Conservation (phyloP, 2,888 invertebrate genomes). For the Cerastoderma edule region DNA sequence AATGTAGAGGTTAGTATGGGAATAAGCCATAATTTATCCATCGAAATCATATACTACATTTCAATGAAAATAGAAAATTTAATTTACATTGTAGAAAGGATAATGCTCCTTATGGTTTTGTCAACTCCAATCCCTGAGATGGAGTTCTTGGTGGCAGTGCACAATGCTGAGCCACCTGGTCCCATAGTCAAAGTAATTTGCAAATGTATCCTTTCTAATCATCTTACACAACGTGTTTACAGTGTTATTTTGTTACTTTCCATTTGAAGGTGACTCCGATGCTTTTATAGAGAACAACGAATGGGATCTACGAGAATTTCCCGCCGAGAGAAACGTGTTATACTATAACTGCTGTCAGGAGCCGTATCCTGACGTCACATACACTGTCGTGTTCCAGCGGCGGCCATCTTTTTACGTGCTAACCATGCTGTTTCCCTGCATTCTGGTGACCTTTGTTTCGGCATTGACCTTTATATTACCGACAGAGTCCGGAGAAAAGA, state of each 20-base stretch:
- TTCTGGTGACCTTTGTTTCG: conserved; percentile 67
- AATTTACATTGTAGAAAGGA: too few relatives aligned
- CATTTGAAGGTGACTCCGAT: conserved; percentile 53
- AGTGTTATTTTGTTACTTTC: not conserved
- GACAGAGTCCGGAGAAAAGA: conserved; percentile 66
- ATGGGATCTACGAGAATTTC: conserved; percentile 52
- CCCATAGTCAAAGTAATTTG: too few relatives aligned
- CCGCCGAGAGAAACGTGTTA: conserved; percentile 44
- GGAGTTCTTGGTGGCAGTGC: too few relatives aligned
- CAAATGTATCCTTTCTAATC: too few relatives aligned
- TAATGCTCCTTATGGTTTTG: too few relatives aligned
- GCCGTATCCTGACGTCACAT: conserved; percentile 65
- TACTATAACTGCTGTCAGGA: conserved; percentile 63
- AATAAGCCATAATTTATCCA: too few relatives aligned
- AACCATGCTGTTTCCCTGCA: conserved; percentile 76
- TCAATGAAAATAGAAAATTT: too few relatives aligned
- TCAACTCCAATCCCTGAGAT: too few relatives aligned
- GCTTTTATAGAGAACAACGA: conserved; percentile 56
- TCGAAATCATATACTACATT: too few relatives aligned
- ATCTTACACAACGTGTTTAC: too few relatives aligned
- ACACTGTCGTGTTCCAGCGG: conserved; percentile 57
- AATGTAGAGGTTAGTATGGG: too few relatives aligned
- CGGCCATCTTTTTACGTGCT: conserved; percentile 74
- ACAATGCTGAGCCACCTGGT: too few relatives aligned
- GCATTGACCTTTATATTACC: conserved; percentile 64